Conservation (phyloP, 2,888 invertebrate species). For the Eupeodes luniger region DNA sequence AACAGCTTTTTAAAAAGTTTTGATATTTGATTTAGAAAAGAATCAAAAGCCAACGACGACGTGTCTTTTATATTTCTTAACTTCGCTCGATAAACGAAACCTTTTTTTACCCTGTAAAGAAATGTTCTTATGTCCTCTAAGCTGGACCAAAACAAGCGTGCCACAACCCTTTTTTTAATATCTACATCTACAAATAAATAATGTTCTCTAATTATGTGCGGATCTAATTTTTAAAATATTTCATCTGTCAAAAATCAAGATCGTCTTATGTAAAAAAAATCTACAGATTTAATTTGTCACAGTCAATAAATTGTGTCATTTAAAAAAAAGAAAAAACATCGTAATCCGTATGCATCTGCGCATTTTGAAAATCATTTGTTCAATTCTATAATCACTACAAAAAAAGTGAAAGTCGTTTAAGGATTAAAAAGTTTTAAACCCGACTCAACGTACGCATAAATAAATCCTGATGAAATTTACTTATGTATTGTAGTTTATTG, state of each 20-base stretch:
- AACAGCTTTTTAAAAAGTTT: too few species aligned
- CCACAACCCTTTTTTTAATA: too few species aligned
- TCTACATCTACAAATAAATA: too few species aligned
- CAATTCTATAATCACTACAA: too few species aligned
- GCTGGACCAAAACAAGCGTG: too few species aligned
- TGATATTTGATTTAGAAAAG: too few species aligned
- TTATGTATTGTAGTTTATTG: background rate
- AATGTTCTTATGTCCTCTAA: too few species aligned
- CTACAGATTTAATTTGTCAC: background rate
- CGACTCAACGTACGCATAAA: background rate
- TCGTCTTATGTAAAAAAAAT: background rate
- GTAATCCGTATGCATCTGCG: background rate
- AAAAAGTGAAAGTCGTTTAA: too few species aligned
- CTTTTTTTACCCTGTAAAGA: too few species aligned
- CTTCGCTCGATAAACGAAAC: too few species aligned
- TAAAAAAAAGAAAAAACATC: background rate
- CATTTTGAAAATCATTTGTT: background rate
- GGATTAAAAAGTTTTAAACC: background rate
- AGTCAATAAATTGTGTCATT: background rate
- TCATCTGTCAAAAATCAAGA: background rate
- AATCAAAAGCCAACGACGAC: too few species aligned
- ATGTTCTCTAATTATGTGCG: background rate
- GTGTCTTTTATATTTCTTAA: too few species aligned
- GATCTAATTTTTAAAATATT: background rate
- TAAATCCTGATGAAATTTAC: background rate